Percentiles rank a stretch among this genome's conserved stretches.
phyloP scores from a whole-genome alignment of 2,888 invertebrate species.

The Timandra comae region DNA sequence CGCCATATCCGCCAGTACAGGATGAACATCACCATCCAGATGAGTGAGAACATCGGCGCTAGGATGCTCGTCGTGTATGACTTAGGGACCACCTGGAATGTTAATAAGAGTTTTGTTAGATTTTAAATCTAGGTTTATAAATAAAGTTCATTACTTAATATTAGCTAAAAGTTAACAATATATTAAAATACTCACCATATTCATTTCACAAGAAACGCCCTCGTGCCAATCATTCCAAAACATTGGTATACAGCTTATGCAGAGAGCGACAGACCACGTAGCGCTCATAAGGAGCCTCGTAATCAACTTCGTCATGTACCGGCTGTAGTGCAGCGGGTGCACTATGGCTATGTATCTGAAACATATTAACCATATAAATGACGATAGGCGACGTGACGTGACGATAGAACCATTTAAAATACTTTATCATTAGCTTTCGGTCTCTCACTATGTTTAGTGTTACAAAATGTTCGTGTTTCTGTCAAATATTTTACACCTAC shows the following conservation, averaged over 20 bases:
- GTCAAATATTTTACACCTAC: too few relatives aligned
- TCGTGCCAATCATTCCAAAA: slow-evolving; percentile 87
- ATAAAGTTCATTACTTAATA: slow-evolving; percentile 1
- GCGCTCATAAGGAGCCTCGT: slow-evolving; percentile 79
- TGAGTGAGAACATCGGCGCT: slow-evolving; percentile 83
- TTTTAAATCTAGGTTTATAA: slow-evolving; percentile 1
- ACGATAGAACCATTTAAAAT: too few relatives aligned
- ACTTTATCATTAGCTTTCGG: too few relatives aligned
- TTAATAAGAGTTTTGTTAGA: background rate
- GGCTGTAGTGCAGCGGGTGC: slow-evolving; percentile 85
- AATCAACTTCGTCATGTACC: slow-evolving; percentile 83
- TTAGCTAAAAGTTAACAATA: too few relatives aligned
- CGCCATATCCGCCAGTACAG: slow-evolving; percentile 87
- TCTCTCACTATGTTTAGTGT: too few relatives aligned
- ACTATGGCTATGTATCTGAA: slow-evolving; percentile 85
- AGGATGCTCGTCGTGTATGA: slow-evolving; percentile 73
- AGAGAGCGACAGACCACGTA: slow-evolving; percentile 81
- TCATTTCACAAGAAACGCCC: slow-evolving; percentile 80
- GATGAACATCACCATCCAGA: slow-evolving; percentile 85
- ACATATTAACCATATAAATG: too few relatives aligned
- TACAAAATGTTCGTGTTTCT: too few relatives aligned
- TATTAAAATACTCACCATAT: slow-evolving; percentile 75
- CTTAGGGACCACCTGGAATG: slow-evolving; percentile 67
- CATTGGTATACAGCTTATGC: slow-evolving; percentile 82
- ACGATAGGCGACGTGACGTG: too few relatives aligned